These are phyloP conservation scores for Dynastes maya DNA, from an alignment of 2,888 invertebrate genomes.

Conservation along the genomic window DNA sequence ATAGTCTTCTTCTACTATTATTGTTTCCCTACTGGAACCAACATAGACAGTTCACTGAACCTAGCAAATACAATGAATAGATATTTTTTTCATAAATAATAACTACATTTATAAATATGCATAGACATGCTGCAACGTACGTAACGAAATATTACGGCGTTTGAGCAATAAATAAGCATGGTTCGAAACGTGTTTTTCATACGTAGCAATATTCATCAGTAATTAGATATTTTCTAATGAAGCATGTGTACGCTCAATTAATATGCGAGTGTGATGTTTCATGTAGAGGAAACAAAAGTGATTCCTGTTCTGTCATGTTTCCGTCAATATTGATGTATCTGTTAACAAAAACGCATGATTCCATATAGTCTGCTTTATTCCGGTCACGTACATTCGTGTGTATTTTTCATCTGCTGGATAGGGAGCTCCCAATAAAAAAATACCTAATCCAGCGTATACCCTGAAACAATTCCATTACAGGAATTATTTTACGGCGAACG, in stretches of 20 bases:
- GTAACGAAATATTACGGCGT: conserved; percentile 4
- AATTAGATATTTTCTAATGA: conserved; percentile 39
- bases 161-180: conserved; percentile 29
- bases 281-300: conserved; percentile 49
- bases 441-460: not conserved
- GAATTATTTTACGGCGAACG: not conserved
- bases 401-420: conserved; percentile 30
- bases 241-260: conserved; percentile 28
- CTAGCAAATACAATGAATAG: conserved; percentile 6
- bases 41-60: conserved; percentile 12
- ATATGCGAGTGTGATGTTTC: conserved; percentile 39
- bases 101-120: conserved; percentile 18
- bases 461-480: not conserved
- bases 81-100: conserved; percentile 16
- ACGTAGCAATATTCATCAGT: conserved; percentile 24
- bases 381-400: conserved; percentile 47
- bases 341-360: conserved; percentile 49
- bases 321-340: conserved; percentile 51
- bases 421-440: too few species aligned
- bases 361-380: conserved; percentile 35
- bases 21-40: not conserved
- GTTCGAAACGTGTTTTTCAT: conserved; percentile 35
- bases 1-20: too few species aligned
- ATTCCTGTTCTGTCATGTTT: conserved; percentile 51
- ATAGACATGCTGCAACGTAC: not conserved